Conservation (phyloP, 2,113 vertebrate genomes). For the Nothoprocta perdicaria region DNA sequence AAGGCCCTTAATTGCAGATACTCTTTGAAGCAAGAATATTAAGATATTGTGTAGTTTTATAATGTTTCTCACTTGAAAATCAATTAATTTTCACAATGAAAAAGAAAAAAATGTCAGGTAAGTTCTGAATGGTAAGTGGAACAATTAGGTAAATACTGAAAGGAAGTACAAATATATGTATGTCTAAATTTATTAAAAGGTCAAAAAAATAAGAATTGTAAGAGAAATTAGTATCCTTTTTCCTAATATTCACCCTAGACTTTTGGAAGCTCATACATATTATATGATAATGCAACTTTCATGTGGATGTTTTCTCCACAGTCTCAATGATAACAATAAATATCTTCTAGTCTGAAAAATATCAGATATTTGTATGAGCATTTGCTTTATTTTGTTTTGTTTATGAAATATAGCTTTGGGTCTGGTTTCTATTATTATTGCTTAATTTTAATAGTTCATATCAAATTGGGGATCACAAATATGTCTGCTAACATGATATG, state of each 20-base stretch:
- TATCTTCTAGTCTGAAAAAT: constrained; percentile 54
- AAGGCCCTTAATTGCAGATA: not conserved
- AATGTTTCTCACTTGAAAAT: not conserved
- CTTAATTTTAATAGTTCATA: constrained; percentile 64
- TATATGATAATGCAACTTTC: constrained; percentile 35
- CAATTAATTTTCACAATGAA: not conserved
- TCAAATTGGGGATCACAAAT: constrained; percentile 11
- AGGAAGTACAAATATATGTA: not conserved
- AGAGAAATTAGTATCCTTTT: not conserved
- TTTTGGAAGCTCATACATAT: constrained; percentile 44
- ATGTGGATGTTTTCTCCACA: constrained; percentile 49
- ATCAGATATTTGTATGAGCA: constrained; percentile 42
- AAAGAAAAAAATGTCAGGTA: not conserved
- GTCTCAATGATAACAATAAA: constrained; percentile 46
- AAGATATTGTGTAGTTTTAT: not conserved
- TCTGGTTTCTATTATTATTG: not conserved
- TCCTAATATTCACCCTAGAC: constrained; percentile 24
- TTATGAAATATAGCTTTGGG: constrained; percentile 22
- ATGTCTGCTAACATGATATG: constrained; percentile 26
- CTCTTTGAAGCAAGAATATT: not conserved
- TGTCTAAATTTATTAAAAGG: not conserved
- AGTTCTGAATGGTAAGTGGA: not conserved
- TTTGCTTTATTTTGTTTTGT: constrained; percentile 14
- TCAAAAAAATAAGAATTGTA: not conserved
- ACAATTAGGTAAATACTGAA: not conserved